phyloP scores from a whole-genome alignment of 2,888 invertebrate genomes.

The Parapristionchus giblindavisi region DNA sequence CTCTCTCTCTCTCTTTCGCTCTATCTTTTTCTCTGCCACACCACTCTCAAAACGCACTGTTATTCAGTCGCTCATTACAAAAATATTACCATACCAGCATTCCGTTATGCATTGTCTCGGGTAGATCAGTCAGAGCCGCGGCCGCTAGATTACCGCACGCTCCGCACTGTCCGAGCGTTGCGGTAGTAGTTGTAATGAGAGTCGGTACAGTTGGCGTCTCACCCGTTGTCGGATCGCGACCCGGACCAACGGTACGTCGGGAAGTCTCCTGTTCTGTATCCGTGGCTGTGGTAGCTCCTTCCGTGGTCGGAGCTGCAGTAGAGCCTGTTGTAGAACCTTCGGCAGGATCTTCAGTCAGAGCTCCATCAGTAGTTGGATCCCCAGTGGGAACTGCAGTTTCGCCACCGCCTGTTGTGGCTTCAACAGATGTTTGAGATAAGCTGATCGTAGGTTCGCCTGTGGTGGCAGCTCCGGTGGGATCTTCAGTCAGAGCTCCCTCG shows the following conservation, averaged over 20 bases:
- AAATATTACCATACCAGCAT: slow-evolving; percentile 13
- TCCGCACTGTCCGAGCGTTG: slow-evolving; percentile 3
- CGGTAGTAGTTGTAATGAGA: neutral
- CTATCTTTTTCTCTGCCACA: too few species aligned
- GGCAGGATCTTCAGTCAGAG: neutral
- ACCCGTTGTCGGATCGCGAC: neutral
- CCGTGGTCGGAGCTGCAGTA: neutral
- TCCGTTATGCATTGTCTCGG: slow-evolving; percentile 18
- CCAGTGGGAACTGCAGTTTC: neutral
- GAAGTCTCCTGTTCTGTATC: neutral
- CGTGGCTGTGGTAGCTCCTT: neutral
- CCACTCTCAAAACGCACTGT: too few species aligned
- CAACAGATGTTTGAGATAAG: too few species aligned
- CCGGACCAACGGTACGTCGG: neutral
- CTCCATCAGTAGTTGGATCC: neutral
- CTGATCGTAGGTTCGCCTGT: neutral
- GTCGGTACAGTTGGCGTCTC: neutral
- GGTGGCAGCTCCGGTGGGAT: neutral
- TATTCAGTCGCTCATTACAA: too few species aligned
- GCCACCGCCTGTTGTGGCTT: neutral
- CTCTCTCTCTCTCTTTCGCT: too few species aligned
- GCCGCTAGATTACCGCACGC: slow-evolving; percentile 27
- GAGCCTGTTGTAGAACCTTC: neutral
- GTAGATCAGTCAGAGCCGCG: neutral
- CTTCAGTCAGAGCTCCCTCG: neutral